Evolutionary conservation across 2,888 invertebrate species (phyloP).

Genomic region (Macrophya annulata): DNA sequence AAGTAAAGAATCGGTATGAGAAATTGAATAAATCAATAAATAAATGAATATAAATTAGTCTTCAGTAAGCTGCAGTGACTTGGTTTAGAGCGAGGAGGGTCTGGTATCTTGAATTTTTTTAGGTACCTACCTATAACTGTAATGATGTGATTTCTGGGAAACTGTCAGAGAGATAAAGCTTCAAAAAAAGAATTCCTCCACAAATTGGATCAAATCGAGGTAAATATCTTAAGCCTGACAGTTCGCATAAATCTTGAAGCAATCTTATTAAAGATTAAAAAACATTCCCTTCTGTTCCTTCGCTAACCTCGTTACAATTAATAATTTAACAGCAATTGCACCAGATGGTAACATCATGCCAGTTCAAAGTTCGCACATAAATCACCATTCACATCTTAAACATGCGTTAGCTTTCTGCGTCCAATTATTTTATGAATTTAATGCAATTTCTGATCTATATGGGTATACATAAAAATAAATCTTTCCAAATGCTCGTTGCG

Average conservation of each 20-base stretch:
- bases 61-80: background rate
- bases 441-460: background rate
- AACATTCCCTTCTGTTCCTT: conserved; percentile 22
- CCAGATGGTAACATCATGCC: background rate
- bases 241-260: conserved; percentile 20
- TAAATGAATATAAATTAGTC: background rate
- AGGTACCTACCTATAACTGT: background rate
- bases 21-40: background rate
- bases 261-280: conserved; percentile 23
- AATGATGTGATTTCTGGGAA: background rate
- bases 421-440: background rate
- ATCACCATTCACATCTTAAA: conserved; percentile 13
- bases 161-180: background rate
- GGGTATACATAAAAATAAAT: background rate
- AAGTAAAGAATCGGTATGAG: background rate
- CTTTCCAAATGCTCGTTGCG: background rate
- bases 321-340: conserved; percentile 40
- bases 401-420: background rate
- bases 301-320: conserved; percentile 19
- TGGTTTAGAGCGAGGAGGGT: background rate
- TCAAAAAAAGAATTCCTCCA: background rate
- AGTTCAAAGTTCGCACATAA: conserved; percentile 26
- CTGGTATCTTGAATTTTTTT: background rate
- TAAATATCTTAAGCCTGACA: background rate
- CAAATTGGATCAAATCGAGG: conserved; percentile 30